Evolutionary conservation across 2,888 invertebrate species (phyloP).

Genomic region (Spisula subtruncata): DNA sequence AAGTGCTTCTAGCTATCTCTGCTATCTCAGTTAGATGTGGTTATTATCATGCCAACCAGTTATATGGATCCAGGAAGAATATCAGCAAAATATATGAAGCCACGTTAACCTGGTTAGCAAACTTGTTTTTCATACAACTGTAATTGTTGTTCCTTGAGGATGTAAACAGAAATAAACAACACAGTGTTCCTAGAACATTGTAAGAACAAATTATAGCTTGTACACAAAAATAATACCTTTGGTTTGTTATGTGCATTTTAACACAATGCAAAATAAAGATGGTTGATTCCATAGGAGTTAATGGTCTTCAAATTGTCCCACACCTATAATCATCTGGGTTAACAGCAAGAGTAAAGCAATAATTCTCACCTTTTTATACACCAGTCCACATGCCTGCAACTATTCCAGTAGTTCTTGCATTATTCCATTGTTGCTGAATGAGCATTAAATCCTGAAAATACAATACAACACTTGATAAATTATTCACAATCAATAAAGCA

Average conservation of each 20-base stretch:
- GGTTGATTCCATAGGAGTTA: too few species aligned
- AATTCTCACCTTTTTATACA: background rate
- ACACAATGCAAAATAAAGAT: background rate
- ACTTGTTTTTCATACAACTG: too few species aligned
- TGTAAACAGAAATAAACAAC: too few species aligned
- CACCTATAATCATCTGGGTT: too few species aligned
- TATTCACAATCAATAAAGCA: constrained; percentile 22
- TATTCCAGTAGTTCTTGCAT: background rate
- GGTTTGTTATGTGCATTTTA: background rate
- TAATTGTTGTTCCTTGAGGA: too few species aligned
- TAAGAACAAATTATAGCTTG: too few species aligned
- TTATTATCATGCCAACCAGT: too few species aligned
- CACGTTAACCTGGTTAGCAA: too few species aligned
- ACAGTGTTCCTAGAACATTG: too few species aligned
- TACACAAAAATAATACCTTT: too few species aligned
- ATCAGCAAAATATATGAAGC: too few species aligned
- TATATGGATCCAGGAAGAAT: background rate
- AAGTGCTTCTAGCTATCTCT: background rate
- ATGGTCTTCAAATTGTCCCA: too few species aligned
- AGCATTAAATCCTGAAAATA: constrained; percentile 13
- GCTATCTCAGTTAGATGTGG: background rate
- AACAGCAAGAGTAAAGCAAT: background rate
- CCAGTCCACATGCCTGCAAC: background rate
- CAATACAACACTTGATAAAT: background rate
- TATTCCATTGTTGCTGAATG: background rate